Conservation (phyloP, 2,113 vertebrate genomes). For the Dasypus novemcinctus region DNA sequence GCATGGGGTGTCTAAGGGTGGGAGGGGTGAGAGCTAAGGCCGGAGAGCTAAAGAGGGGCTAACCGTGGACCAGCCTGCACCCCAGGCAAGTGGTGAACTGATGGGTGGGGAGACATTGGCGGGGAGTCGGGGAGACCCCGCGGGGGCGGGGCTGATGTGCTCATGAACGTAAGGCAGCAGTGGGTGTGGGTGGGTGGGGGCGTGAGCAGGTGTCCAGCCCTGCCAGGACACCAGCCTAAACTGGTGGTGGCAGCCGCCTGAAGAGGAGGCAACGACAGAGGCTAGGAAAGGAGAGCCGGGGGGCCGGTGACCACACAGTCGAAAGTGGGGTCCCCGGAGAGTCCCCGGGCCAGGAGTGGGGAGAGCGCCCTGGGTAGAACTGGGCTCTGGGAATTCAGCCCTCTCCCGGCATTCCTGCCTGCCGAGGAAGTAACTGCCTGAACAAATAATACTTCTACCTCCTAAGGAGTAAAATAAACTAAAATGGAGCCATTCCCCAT, state of each 20-base stretch:
- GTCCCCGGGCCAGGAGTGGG: background rate
- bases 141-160: rapidly evolving
- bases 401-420: background rate
- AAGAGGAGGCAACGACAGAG: rapidly evolving
- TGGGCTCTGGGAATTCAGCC: background rate
- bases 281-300: background rate
- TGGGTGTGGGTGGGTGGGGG: too few species aligned
- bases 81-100: background rate
- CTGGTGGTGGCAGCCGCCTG: too few species aligned
- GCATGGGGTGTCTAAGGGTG: background rate
- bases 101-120: rapidly evolving
- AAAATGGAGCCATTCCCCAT: background rate
- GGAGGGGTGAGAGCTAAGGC: background rate
- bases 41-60: rapidly evolving
- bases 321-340: background rate
- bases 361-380: background rate
- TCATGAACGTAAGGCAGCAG: background rate
- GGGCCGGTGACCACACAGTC: background rate
- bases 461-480: background rate
- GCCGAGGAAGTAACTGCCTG: background rate
- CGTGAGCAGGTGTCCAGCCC: background rate
- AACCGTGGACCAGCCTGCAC: background rate
- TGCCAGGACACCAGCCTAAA: background rate
- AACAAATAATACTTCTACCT: background rate
- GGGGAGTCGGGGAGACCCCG: background rate